Evolutionary conservation across 2,113 vertebrate genomes (phyloP), one percentile per base, ranked within the genome.

Genomic region (Neomonachus schauinslandi): DNA sequence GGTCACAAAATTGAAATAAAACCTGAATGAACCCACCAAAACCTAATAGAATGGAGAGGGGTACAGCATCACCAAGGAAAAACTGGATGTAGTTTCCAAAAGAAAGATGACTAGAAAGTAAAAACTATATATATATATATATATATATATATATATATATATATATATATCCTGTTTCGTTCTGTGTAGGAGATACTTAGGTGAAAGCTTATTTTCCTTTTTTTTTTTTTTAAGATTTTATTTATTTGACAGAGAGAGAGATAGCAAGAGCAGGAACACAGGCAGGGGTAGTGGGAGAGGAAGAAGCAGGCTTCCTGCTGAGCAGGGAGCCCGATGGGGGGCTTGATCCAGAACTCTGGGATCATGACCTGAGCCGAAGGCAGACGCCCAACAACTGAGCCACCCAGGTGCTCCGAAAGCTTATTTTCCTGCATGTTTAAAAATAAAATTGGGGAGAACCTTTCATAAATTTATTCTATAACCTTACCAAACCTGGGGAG

Each of bases 391-490:
- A 46, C 46, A 46, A 46, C 46, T 46, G 46, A 46, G 46, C 46
- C 46, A 46, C 46, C 46, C 7, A 46, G 46, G 46, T 8, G 7
- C 46, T 1, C 46, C 46, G 26, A 94, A 81, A 84, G 28, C 71
- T 95, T 69, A 79, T 93, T 89, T 97, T 74, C 53, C 36, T 86
- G 28, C 3, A 82, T 10, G 18, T 94, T 91, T 97, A 71, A 96
- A 96, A 77, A 69, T 67, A 97, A 96, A 95, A 87, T 51, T 51
- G 79, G 61, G 36, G 67, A 82, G 72, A 93, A 92, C 8, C 15
- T 87, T 74, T 63, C 33, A 61, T 39, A 80, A 65, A 85, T 93
- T 77, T 86, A 83, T 72, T 84, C 49, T 84, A 71, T 79, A 95
- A 84, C 8, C 2, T 97, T 24, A 49, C 31, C 26, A 53, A 92